Evolutionary conservation across 2,113 vertebrate species (phyloP).

Genomic region (Acrocephalus arundinaceus): DNA sequence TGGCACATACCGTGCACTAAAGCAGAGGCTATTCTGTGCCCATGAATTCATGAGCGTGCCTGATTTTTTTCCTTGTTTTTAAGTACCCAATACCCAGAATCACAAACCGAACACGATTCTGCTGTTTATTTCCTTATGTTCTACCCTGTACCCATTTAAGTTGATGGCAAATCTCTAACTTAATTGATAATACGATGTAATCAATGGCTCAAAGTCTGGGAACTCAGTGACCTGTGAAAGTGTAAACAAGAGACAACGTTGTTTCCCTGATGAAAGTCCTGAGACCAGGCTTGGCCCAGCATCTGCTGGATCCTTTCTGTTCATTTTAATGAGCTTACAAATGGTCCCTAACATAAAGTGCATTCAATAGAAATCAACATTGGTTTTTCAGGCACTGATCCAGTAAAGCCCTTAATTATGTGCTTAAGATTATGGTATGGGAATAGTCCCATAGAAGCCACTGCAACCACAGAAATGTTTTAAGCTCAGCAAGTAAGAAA

Average conservation of each 20-base stretch:
- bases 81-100: not conserved
- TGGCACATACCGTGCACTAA: not conserved
- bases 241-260: constrained; percentile 12
- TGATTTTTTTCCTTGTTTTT: not conserved
- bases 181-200: not conserved
- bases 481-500: not conserved
- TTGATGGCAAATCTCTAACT: not conserved
- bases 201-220: constrained; percentile 13
- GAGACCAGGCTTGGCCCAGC: not conserved
- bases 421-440: constrained; percentile 42
- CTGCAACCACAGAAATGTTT: constrained; percentile 8
- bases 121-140: not conserved
- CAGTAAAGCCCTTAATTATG: constrained; percentile 45
- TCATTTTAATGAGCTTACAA: constrained; percentile 54
- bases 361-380: constrained; percentile 29
- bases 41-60: not conserved
- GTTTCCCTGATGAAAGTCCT: constrained; percentile 3
- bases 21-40: not conserved
- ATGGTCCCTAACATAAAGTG: constrained; percentile 28
- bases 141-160: not conserved
- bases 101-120: not conserved
- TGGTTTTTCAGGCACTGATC: constrained; percentile 41
- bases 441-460: constrained; percentile 8
- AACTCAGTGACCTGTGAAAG: constrained; percentile 11
- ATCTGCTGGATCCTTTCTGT: constrained; percentile 31